A percentile compares a stretch with the other conserved stretches of the same genome.
phyloP scores from a whole-genome alignment of 2,113 vertebrate genomes.

The Antigone vipio region DNA sequence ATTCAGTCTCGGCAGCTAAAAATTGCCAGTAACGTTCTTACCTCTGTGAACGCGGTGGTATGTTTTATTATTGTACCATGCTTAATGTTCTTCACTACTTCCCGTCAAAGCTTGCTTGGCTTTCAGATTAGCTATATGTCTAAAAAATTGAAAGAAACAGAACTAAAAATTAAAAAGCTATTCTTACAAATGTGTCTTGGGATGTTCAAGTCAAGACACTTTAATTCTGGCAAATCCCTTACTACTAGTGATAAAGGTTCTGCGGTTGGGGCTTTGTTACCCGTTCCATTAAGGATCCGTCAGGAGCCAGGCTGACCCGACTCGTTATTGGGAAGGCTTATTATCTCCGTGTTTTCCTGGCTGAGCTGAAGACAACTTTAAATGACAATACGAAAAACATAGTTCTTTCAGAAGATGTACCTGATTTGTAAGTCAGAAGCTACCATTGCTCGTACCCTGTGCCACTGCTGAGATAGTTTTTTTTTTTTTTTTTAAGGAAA shows the following conservation, averaged over 20 bases:
- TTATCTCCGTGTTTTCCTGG: background rate
- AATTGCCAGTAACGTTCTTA: background rate
- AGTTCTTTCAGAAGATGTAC: background rate
- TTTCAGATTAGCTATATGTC: background rate
- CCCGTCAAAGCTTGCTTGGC: background rate
- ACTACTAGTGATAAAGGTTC: background rate
- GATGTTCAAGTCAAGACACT: background rate
- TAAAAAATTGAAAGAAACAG: background rate
- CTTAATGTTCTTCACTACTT: background rate
- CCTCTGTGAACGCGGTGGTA: rapidly evolving
- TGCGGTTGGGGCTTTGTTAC: background rate
- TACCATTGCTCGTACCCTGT: background rate
- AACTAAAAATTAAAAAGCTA: background rate
- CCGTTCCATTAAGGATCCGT: background rate
- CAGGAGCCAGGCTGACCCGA: no score
- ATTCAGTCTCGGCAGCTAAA: background rate
- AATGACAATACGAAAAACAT: background rate
- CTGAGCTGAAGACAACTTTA: background rate
- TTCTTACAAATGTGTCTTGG: background rate
- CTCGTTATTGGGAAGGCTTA: background rate
- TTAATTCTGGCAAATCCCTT: background rate
- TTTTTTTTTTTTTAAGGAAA: no score
- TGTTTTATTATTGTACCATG: background rate
- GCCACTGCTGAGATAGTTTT: background rate
- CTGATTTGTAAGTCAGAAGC: background rate